These are phyloP conservation scores for Heliconius ismenius DNA, from an alignment of 2,888 invertebrate genomes.

Conservation along the genomic window DNA sequence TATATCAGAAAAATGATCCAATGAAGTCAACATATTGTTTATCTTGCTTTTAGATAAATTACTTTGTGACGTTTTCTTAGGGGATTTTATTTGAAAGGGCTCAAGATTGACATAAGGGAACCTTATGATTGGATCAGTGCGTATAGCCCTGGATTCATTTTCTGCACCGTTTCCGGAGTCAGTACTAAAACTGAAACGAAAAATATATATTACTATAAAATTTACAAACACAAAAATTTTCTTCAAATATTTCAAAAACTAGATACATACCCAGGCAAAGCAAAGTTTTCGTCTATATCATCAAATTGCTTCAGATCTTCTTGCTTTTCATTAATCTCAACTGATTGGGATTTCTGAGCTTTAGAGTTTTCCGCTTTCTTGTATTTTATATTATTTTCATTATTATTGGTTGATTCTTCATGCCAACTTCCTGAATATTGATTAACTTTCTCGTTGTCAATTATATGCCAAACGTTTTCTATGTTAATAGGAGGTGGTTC, in stretches of 20 bases:
- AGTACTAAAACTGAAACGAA: conserved; percentile 64
- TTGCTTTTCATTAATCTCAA: conserved; percentile 40
- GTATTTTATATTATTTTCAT: conserved; percentile 38
- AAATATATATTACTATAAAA: not conserved
- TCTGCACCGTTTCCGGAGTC: conserved; percentile 70
- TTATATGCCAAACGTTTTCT: conserved; percentile 76
- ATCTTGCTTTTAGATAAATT: conserved; percentile 59
- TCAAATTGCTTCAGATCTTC: conserved; percentile 43
- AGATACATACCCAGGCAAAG: conserved; percentile 66
- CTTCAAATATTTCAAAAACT: not conserved
- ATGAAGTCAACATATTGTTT: conserved; percentile 64
- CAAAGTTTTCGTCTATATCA: conserved; percentile 64
- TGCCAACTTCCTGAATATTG: conserved; percentile 65
- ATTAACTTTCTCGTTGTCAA: conserved; percentile 69
- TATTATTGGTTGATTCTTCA: conserved; percentile 57
- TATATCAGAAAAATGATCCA: conserved; percentile 67
- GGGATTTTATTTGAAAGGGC: conserved; percentile 71
- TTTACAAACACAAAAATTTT: not conserved
- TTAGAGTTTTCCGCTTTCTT: conserved; percentile 20
- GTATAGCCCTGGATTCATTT: conserved; percentile 76
- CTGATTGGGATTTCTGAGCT: conserved; percentile 23
- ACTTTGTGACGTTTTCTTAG: conserved; percentile 55
- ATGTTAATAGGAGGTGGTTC: conserved; percentile 55
- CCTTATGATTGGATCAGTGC: conserved; percentile 68
- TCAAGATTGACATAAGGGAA: conserved; percentile 76